phyloP scores from a whole-genome alignment of 2,888 invertebrate genomes.

The Taenaris catops region DNA sequence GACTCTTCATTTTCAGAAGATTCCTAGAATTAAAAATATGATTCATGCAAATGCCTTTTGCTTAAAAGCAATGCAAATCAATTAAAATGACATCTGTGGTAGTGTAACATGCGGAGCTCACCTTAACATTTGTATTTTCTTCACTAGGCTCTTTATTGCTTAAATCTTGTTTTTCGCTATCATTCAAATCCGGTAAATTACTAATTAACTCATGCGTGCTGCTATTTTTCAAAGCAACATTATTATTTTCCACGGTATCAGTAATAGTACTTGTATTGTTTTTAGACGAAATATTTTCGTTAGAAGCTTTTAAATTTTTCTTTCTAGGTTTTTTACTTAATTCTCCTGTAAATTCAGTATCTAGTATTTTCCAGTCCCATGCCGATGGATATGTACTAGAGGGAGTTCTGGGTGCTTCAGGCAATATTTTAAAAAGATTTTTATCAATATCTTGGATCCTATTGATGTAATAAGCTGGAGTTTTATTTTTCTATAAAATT shows the following conservation, averaged over 20 bases:
- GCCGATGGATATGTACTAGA: slow-evolving; percentile 83
- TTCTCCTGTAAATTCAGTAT: slow-evolving; percentile 66
- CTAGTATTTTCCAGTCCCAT: slow-evolving; percentile 87
- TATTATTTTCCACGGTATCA: slow-evolving; percentile 47
- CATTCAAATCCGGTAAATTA: slow-evolving; percentile 63
- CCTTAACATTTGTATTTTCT: slow-evolving; percentile 42
- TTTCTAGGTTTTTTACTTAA: slow-evolving; percentile 58
- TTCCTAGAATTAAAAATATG: slow-evolving; percentile 21
- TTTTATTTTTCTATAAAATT: slow-evolving; percentile 87
- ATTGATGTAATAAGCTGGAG: slow-evolving; percentile 88
- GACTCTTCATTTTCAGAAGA: slow-evolving; percentile 8
- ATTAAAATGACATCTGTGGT: slow-evolving; percentile 42
- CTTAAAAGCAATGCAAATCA: slow-evolving; percentile 67
- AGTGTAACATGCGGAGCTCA: slow-evolving; percentile 50
- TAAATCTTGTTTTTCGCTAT: slow-evolving; percentile 34
- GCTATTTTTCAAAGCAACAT: slow-evolving; percentile 58
- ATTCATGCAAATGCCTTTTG: slow-evolving; percentile 74
- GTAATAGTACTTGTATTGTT: slow-evolving; percentile 61
- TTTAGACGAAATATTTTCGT: slow-evolving; percentile 69
- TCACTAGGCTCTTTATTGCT: slow-evolving; percentile 28
- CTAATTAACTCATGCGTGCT: slow-evolving; percentile 67
- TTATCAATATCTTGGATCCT: slow-evolving; percentile 88
- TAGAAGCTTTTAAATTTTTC: slow-evolving; percentile 57
- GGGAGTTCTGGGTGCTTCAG: slow-evolving; percentile 90
- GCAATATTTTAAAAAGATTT: slow-evolving; percentile 83